A percentile compares a stretch with the other conserved stretches of the same genome.
phyloP scores from a whole-genome alignment of 35 echinoderm and acorn worm species.

The Holothuria glaberrima region DNA sequence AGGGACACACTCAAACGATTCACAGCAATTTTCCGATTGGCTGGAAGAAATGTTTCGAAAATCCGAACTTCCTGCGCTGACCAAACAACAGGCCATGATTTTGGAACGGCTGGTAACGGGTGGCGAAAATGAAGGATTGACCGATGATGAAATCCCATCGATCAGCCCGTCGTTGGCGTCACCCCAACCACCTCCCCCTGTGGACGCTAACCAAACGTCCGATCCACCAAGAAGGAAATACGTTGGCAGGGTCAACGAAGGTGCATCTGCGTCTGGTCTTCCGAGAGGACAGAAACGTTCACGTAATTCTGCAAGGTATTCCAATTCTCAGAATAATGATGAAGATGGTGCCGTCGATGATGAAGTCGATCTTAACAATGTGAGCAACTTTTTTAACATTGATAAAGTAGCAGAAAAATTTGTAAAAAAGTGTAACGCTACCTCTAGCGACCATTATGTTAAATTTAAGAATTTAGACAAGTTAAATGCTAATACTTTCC shows the following conservation, averaged over 20 bases:
- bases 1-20: neutral
- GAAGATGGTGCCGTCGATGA: neutral
- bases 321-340: neutral
- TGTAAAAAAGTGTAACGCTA: constrained; percentile 56
- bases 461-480: constrained; percentile 16
- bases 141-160: neutral
- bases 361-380: neutral
- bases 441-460: constrained; percentile 28
- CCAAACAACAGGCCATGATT: neutral
- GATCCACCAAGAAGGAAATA: no score
- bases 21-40: no score
- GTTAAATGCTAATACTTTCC: constrained; percentile 3
- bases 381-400: constrained; percentile 29
- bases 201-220: neutral
- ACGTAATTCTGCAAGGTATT: neutral
- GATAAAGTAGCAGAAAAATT: constrained; percentile 13
- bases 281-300: neutral
- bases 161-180: no score
- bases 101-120: constrained; percentile 10
- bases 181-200: neutral
- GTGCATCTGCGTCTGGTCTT: neutral
- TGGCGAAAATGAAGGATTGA: neutral
- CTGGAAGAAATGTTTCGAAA: no score
- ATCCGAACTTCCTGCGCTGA: neutral
- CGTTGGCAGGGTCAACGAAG: constrained; percentile 2